These are phyloP conservation scores for Cephalopholis sonnerati DNA, from an alignment of 2,113 vertebrate species.

Conservation along the genomic window DNA sequence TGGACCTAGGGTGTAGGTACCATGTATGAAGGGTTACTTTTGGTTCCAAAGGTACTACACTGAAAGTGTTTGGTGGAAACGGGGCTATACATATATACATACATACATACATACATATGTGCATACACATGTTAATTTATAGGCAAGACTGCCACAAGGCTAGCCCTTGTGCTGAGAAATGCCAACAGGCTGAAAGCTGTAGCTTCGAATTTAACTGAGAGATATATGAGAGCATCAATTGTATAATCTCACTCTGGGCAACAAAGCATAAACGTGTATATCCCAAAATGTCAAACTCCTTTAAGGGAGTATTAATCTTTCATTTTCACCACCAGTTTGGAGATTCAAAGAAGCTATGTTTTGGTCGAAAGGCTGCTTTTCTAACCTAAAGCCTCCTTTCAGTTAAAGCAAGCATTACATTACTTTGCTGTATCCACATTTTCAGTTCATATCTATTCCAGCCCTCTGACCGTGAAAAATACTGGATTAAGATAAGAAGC, in stretches of 20 bases:
- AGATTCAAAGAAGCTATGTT: slow-evolving; percentile 7
- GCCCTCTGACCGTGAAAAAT: slow-evolving; percentile 23
- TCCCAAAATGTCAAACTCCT: slow-evolving; percentile 23
- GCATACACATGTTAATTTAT: no score
- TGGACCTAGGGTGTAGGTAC: no score
- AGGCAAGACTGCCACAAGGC: no score
- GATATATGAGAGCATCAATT: not conserved
- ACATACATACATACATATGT: no score
- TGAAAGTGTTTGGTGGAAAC: no score
- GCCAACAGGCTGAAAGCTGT: not conserved
- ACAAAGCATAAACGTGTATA: not conserved
- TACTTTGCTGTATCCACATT: not conserved
- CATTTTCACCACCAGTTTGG: slow-evolving; percentile 11
- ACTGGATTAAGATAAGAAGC: not conserved
- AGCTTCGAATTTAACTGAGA: not conserved
- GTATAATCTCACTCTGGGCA: slow-evolving; percentile 1
- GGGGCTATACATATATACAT: no score
- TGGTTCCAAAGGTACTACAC: no score
- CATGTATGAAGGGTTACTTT: no score
- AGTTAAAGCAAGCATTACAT: slow-evolving; percentile 16
- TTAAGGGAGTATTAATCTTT: slow-evolving; percentile 21
- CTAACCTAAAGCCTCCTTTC: not conserved
- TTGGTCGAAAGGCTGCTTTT: not conserved
- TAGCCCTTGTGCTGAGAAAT: not conserved
- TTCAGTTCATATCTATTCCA: slow-evolving; percentile 5